Evolutionary conservation across 2,797 vertebrate genomes (phyloP), one percentile per base, ranked within the genome.

Genomic region (Pteropus rufus): DNA sequence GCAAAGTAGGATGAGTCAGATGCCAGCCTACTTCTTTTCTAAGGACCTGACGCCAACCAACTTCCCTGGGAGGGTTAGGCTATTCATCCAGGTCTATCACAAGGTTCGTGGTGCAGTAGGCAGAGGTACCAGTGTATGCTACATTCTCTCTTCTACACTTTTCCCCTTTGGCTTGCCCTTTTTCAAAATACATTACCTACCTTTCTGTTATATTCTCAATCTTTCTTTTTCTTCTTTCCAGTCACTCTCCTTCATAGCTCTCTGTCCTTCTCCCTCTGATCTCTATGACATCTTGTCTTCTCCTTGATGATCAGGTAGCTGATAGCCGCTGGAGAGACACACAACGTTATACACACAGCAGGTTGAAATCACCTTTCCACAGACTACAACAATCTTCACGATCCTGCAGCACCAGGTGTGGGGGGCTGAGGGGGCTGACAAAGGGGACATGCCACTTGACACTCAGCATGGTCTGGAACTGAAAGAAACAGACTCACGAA

Each of bases 1-100:
- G 60, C 54, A 23, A 10, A 64, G 41, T 0, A 58, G 69, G 14
- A 24, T 92, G 86, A 91, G 86, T 96, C 87, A 52, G 58, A 70
- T 2, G 14, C 58, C 86, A 64, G 79, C 65, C 36, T 31, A 60
- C 79, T 76, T 91, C 54, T 89, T 80, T 91, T 70, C 86, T 54
- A 75, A 54, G 49, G 41, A 62, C 21, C 58, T 49, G 64, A 95
- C 90, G 54, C 73, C 73, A 93, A 52, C 34, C 29, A 56, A 67
- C 34, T 77, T 80, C 80, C 39, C 67, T 39, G 31, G 54, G 70
- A 91, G 24, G 58, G 39, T 29, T 39, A 23, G 49, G 69, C 67
- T 39, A 0, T 46, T 70, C 41, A 14, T 76, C 73, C 29, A 7
- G 41, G 18, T 46, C 34, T 4, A 2, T 69, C 8, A 7, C 0